Conservation (phyloP, 2,888 invertebrate species). For the Trachelus stipa region DNA sequence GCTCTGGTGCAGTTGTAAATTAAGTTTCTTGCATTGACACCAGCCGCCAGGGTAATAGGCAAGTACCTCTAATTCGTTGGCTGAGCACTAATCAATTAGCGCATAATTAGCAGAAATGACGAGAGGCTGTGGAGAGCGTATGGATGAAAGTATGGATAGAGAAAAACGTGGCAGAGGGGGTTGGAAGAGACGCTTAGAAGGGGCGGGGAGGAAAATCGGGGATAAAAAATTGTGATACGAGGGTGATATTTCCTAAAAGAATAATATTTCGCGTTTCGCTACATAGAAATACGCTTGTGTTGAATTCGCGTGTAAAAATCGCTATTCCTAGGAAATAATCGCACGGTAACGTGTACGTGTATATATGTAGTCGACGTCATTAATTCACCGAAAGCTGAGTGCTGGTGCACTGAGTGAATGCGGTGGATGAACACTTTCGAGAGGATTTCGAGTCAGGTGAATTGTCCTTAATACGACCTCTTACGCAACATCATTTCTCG, state of each 20-base stretch:
- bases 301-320: not conserved
- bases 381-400: not conserved
- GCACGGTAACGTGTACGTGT: not conserved
- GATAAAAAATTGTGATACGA: not conserved
- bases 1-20: not conserved
- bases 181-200: not conserved
- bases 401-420: not conserved
- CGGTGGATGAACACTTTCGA: not conserved
- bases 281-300: not conserved
- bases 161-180: not conserved
- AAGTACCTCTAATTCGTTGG: not conserved
- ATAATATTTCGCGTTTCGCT: not conserved
- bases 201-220: not conserved
- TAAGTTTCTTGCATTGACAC: not conserved
- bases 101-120: not conserved
- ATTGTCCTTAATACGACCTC: not conserved
- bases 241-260: not conserved
- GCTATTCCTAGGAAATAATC: not conserved
- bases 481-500: slow-evolving; percentile 1
- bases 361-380: not conserved
- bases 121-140: not conserved
- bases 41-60: not conserved
- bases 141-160: not conserved
- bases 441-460: not conserved
- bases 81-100: not conserved